These are phyloP conservation scores for Scrobipalpa costella DNA, from an alignment of 2,888 invertebrate genomes.

Conservation along the genomic window DNA sequence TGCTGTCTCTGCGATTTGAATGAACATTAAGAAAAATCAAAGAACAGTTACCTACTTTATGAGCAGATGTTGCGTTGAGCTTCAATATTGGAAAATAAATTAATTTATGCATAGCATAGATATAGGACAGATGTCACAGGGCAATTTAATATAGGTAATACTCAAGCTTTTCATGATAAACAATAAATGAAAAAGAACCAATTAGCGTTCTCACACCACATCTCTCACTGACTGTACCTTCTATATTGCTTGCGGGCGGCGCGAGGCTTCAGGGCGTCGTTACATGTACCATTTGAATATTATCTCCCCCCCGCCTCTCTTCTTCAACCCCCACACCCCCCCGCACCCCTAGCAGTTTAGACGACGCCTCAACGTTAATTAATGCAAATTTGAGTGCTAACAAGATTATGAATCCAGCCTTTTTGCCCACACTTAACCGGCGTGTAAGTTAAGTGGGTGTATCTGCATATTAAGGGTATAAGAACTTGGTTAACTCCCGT, in stretches of 20 bases:
- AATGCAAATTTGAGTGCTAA: conserved; percentile 82
- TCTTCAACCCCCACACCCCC: conserved; percentile 38
- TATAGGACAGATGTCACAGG: too few relatives aligned
- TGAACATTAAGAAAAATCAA: too few relatives aligned
- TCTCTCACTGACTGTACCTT: conserved; percentile 48
- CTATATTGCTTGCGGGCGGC: conserved; percentile 78
- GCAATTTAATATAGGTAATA: too few relatives aligned
- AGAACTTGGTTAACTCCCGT: conserved; percentile 18
- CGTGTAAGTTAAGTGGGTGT: conserved; percentile 58
- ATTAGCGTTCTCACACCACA: conserved; percentile 32
- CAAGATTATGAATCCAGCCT: conserved; percentile 79
- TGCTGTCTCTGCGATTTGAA: too few relatives aligned
- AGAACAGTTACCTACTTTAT: too few relatives aligned
- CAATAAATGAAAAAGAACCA: conserved; percentile 8
- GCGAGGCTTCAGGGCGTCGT: conserved; percentile 68
- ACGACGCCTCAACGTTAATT: conserved; percentile 77
- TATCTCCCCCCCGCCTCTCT: conserved; percentile 65
- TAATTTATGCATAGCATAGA: too few relatives aligned
- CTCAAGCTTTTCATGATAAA: too few relatives aligned
- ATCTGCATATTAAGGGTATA: conserved; percentile 46
- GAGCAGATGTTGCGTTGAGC: too few relatives aligned
- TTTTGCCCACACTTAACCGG: conserved; percentile 69
- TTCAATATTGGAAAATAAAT: too few relatives aligned
- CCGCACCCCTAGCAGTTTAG: conserved; percentile 59
- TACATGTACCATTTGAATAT: conserved; percentile 82